Evolutionary conservation across 2,888 invertebrate genomes (phyloP), one percentile per base, ranked within the genome.

Genomic region (Seladonia tumulorum): DNA sequence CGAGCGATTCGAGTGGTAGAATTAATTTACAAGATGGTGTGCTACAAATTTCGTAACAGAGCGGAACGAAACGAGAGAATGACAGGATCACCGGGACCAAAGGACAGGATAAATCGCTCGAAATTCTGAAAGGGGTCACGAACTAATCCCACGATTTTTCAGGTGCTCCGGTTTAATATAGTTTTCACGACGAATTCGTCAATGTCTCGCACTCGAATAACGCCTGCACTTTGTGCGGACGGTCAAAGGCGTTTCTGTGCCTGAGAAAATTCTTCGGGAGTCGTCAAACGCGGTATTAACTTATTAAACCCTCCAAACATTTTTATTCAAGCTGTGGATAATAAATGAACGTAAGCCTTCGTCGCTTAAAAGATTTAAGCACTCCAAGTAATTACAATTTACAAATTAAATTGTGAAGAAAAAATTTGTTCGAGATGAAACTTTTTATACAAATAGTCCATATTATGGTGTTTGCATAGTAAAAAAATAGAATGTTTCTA

Each of bases 71-170:
- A 57, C 29, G 25, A 76, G 79, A 79, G 76, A 60, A 45, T n/a
- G 29, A 63, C 63, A 35, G 35, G 4, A 22, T 35, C 35, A 53
- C 35, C 0, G 77, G 12, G 12, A 14, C 75, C 63, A 77, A 87
- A 72, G 74, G 79, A 47, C 35, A 47, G 57, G 76, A 78, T 74
- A 70, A 73, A 45, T 71, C 81, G 80, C 80, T 79, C 29, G 73
- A 72, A 83, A 87, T 85, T 83, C 82, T 85, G 35, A 29, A 68
- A 71, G 72, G 81, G 78, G 72, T 84, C 73, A 86, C 84, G 81
- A 86, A 87, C 85, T 93, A 93, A 93, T 92, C 91, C 91, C 45
- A 79, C 87, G 91, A 93, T 94, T 93, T 92, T 92, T 94, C 93
- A 94, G 90, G 91, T 92, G 90, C 87, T 79, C 79, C 85, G 72